Evolutionary conservation across 92 coral and sea anemone genomes (phyloP).

Genomic region (Porites cylindrica): DNA sequence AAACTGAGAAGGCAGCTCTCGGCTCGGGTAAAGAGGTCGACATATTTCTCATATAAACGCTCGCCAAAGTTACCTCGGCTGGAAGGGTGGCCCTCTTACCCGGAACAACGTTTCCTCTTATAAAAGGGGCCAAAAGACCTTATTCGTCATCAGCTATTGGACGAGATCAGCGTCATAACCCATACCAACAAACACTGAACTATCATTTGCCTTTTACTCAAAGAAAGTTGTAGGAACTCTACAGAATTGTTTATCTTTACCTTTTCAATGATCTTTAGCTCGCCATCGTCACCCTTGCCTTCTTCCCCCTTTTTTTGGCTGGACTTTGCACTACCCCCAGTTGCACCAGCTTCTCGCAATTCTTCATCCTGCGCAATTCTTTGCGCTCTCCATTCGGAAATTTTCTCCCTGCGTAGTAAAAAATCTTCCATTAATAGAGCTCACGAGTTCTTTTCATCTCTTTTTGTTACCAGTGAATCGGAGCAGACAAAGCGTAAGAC

Average conservation of each 20-base stretch:
- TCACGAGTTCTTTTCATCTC: neutral
- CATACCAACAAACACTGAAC: neutral
- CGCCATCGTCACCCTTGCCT: no score
- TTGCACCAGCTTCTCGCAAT: neutral
- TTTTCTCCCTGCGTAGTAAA: constrained; percentile 1
- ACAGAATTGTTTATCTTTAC: neutral
- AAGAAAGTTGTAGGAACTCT: neutral
- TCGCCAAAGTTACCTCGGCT: no score
- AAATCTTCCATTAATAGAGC: neutral
- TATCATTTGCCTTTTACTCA: constrained; percentile 8
- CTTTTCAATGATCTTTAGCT: neutral
- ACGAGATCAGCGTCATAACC: constrained; percentile 3
- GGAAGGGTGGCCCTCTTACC: neutral
- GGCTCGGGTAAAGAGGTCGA: neutral
- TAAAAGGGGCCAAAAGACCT: constrained; percentile 5
- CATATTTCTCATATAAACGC: no score
- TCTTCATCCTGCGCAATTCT: neutral
- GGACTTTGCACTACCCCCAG: neutral
- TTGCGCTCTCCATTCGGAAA: constrained; percentile 3
- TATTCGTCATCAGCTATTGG: constrained; percentile 3
- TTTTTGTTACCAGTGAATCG: neutral
- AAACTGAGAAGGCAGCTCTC: constrained; percentile 2
- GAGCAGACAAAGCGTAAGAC: neutral
- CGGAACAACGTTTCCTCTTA: neutral
- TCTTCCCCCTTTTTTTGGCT: neutral